These are phyloP conservation scores for Hylaeus anthracinus DNA, from an alignment of 1,140 invertebrate genomes.

Conservation along the genomic window DNA sequence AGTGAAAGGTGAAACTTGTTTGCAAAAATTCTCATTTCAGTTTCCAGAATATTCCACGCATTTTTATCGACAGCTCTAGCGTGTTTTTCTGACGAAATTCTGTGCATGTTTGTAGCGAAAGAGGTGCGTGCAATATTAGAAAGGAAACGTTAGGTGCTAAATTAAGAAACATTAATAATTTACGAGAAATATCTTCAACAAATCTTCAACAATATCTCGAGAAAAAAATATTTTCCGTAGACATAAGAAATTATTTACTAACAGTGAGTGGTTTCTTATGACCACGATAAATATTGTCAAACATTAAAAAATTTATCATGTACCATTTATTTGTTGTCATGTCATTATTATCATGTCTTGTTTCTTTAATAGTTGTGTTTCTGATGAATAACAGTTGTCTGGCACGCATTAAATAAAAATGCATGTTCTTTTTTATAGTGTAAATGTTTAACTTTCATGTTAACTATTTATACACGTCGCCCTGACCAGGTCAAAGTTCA, in stretches of 20 bases:
- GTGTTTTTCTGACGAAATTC: neutral
- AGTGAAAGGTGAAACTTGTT: constrained; percentile 31
- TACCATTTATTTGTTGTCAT: too few relatives aligned
- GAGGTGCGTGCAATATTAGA: too few relatives aligned
- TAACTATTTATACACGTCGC: neutral
- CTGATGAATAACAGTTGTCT: neutral
- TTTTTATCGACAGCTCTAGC: neutral
- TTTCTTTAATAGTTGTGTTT: too few relatives aligned
- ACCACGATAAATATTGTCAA: too few relatives aligned
- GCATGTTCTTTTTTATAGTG: neutral
- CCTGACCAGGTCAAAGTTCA: constrained; percentile 87
- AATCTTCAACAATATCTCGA: too few relatives aligned
- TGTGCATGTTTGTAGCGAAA: neutral
- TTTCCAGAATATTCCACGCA: neutral
- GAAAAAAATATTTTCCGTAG: too few relatives aligned
- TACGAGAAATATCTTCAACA: too few relatives aligned
- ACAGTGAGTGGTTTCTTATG: too few relatives aligned
- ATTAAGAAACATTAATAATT: neutral
- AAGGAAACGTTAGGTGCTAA: neutral
- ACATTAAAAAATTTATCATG: too few relatives aligned
- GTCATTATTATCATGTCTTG: too few relatives aligned
- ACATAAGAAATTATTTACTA: too few relatives aligned
- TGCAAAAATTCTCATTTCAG: neutral
- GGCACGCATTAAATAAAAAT: neutral
- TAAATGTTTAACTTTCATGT: neutral